Evolutionary conservation across 2,113 vertebrate genomes (phyloP).

Genomic region (Epinephelus moara): DNA sequence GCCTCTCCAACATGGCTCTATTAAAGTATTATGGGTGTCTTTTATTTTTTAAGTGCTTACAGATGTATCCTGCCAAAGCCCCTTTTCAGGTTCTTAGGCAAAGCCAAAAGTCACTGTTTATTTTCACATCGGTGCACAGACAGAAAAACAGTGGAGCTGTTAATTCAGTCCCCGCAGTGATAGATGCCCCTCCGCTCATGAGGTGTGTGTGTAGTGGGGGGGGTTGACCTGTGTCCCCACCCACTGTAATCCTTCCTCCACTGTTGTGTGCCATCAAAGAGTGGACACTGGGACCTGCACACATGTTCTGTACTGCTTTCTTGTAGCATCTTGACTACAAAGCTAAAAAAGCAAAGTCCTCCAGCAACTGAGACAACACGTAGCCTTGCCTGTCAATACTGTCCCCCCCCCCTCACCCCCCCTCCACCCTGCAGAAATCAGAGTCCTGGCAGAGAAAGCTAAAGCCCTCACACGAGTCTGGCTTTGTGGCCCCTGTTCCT

Average conservation of each 20-base stretch:
- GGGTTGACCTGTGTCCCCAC: constrained; percentile 42
- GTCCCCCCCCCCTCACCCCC: background rate
- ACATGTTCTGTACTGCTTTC: constrained; percentile 28
- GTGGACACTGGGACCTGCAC: background rate
- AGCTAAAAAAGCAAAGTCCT: constrained; percentile 61
- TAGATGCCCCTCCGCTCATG: constrained; percentile 43
- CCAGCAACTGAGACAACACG: constrained; percentile 55
- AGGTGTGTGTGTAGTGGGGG: constrained; percentile 7
- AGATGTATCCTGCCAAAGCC: constrained; percentile 78
- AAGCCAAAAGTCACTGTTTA: constrained; percentile 76
- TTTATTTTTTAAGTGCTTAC: constrained; percentile 80
- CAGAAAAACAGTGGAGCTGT: constrained; percentile 72
- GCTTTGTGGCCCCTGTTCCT: constrained; percentile 71
- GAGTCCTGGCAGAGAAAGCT: constrained; percentile 52
- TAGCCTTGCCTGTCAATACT: constrained; percentile 43
- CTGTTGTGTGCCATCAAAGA: constrained; percentile 35
- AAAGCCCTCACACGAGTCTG: constrained; percentile 76
- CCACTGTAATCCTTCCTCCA: constrained; percentile 62
- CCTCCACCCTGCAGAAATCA: constrained; percentile 27
- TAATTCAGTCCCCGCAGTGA: constrained; percentile 52
- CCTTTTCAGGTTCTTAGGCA: constrained; percentile 66
- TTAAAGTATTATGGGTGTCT: constrained; percentile 78
- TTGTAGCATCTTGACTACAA: constrained; percentile 53
- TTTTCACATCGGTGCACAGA: constrained; percentile 69
- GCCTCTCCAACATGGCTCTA: constrained; percentile 67